These are phyloP conservation scores for Magallana ariakensis DNA, from an alignment of 1,140 invertebrate genomes.

Conservation along the genomic window DNA sequence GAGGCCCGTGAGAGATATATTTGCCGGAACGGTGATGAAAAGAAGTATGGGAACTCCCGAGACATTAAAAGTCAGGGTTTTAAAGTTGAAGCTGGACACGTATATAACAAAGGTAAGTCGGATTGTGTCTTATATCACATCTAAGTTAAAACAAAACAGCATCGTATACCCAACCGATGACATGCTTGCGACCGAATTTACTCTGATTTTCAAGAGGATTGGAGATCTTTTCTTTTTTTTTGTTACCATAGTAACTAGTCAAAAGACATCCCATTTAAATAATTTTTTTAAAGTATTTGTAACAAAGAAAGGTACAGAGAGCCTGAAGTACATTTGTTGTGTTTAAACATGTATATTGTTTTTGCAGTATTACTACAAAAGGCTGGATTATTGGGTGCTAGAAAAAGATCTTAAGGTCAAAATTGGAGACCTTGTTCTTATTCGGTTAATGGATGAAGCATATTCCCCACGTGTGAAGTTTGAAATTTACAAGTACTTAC, in stretches of 20 bases:
- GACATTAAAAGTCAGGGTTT: conserved; percentile 34
- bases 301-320: too few relatives aligned
- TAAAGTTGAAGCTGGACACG: conserved; percentile 23
- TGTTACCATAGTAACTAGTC: too few relatives aligned
- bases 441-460: conserved; percentile 26
- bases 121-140: too few relatives aligned
- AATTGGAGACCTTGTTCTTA: conserved; percentile 34
- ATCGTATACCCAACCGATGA: too few relatives aligned
- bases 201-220: neutral
- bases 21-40: conserved; percentile 7
- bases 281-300: too few relatives aligned
- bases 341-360: neutral
- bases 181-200: neutral
- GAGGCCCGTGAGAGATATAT: neutral
- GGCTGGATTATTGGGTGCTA: neutral
- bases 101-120: conserved; percentile 17
- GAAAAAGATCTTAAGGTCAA: conserved; percentile 35
- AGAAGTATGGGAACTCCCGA: conserved; percentile 9
- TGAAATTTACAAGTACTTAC: conserved; percentile 34
- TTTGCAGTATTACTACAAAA: conserved; percentile 29
- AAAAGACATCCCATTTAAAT: too few relatives aligned
- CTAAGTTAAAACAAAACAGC: too few relatives aligned
- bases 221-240: neutral
- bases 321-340: too few relatives aligned
- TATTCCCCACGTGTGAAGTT: conserved; percentile 12